Conservation (phyloP, 2,888 invertebrate genomes). For the Ischnus inquisitorius region DNA sequence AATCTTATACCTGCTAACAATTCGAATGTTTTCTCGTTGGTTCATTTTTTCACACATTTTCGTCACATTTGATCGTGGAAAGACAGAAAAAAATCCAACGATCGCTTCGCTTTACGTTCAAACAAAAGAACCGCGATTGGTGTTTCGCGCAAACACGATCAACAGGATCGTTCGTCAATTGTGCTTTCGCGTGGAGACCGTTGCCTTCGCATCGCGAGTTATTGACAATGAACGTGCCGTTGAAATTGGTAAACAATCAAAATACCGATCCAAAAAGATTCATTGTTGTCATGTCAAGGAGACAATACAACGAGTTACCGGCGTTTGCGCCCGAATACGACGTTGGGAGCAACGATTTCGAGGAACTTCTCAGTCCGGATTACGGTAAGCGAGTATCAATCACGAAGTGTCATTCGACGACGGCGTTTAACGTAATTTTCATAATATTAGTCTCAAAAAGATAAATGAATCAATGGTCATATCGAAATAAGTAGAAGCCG, state of each 20-base stretch:
- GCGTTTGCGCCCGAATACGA: slow-evolving; percentile 48
- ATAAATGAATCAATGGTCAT: not conserved
- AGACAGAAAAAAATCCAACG: too few relatives aligned
- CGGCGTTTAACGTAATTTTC: not conserved
- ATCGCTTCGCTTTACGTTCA: not conserved
- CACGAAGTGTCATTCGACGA: not conserved
- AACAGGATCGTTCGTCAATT: slow-evolving; percentile 37
- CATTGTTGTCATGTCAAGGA: slow-evolving; percentile 66
- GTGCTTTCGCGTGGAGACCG: slow-evolving; percentile 55
- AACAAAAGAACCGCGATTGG: slow-evolving; percentile 9
- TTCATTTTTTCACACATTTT: too few relatives aligned
- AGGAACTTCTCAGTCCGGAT: slow-evolving; percentile 56
- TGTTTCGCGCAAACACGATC: too few relatives aligned
- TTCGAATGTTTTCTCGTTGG: too few relatives aligned
- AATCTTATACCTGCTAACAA: too few relatives aligned
- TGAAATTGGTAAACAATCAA: slow-evolving; percentile 67
- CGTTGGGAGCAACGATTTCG: slow-evolving; percentile 50
- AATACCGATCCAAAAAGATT: slow-evolving; percentile 49
- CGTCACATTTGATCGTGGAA: too few relatives aligned
- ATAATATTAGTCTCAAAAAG: not conserved
- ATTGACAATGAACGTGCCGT: slow-evolving; percentile 62
- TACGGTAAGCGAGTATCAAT: slow-evolving; percentile 56
- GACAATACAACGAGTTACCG: slow-evolving; percentile 50
- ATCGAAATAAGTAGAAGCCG: not conserved
- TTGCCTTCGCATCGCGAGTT: slow-evolving; percentile 58